These are phyloP conservation scores for Tiliacea aurago DNA, from an alignment of 2,888 invertebrate genomes.

Conservation along the genomic window DNA sequence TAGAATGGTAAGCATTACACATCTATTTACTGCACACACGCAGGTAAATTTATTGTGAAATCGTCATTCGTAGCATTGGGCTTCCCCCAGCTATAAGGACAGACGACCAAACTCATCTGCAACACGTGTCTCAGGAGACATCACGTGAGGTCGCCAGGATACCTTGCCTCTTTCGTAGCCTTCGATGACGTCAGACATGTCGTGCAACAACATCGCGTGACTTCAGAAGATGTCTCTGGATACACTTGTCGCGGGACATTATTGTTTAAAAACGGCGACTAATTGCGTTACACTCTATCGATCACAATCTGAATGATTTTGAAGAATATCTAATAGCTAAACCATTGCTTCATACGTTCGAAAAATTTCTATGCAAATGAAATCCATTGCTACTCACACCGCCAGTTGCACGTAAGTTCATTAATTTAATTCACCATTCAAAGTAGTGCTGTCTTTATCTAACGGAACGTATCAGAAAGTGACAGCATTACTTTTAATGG, in stretches of 20 bases:
- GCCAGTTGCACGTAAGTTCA: too few relatives aligned
- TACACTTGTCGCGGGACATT: not conserved
- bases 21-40: not conserved
- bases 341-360: too few relatives aligned
- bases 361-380: too few relatives aligned
- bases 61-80: not conserved
- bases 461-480: too few relatives aligned
- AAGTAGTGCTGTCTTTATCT: too few relatives aligned
- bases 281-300: too few relatives aligned
- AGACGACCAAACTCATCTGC: not conserved
- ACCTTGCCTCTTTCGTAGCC: not conserved
- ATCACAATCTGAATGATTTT: too few relatives aligned
- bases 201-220: not conserved
- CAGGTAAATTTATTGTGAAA: not conserved
- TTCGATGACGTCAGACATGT: not conserved
- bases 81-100: not conserved
- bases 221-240: not conserved
- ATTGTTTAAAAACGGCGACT: not conserved
- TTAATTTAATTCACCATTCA: too few relatives aligned
- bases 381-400: too few relatives aligned
- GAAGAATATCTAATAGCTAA: too few relatives aligned
- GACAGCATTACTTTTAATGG: too few relatives aligned
- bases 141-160: not conserved
- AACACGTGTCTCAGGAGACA: not conserved
- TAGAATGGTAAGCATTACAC: constrained; percentile 93